These are phyloP conservation scores for Protophormia terraenovae DNA, from an alignment of 2,888 invertebrate genomes.

Conservation along the genomic window DNA sequence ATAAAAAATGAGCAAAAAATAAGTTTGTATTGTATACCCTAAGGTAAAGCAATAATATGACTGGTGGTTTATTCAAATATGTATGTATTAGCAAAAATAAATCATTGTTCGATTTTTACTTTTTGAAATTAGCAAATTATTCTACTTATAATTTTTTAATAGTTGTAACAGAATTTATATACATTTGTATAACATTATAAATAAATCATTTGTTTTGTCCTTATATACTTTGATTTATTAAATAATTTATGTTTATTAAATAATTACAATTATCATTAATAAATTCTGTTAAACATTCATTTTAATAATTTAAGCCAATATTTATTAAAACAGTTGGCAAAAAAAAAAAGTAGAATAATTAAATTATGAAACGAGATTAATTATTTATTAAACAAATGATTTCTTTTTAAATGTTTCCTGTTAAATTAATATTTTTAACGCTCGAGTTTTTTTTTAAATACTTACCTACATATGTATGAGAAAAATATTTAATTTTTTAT, in stretches of 20 bases:
- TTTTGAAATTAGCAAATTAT: too few species aligned
- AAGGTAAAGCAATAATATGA: too few species aligned
- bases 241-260: neutral
- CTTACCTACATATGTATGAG: too few species aligned
- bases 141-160: neutral
- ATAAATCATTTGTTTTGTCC: neutral
- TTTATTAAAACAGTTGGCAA: neutral
- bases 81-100: too few species aligned
- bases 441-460: too few species aligned
- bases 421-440: neutral
- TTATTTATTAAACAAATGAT: neutral
- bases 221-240: conserved; percentile 2
- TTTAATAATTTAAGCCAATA: neutral
- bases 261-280: neutral
- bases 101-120: too few species aligned
- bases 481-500: too few species aligned
- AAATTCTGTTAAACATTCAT: neutral
- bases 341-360: neutral
- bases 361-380: neutral
- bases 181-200: too few species aligned
- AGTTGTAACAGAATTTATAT: neutral
- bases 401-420: neutral
- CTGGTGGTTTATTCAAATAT: too few species aligned
- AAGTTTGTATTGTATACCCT: too few species aligned
- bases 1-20: too few species aligned